Base-by-base conservation (phyloP, 1,140 invertebrate species). In the Mamestra configurata region DNA sequence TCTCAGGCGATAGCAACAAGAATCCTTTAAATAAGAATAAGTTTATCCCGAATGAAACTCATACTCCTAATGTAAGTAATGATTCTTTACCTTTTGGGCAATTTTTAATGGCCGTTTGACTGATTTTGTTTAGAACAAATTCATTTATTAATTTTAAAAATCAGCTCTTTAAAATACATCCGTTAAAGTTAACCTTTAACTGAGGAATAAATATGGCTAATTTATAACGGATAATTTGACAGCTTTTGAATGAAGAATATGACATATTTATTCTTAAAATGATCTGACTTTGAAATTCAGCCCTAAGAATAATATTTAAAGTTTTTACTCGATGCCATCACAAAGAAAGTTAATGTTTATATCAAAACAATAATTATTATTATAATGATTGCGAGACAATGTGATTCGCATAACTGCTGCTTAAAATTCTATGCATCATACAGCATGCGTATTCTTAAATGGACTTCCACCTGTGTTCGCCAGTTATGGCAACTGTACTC, bases 51-150 rank as follows among this genome's bases (percentile, higher is more conserved):
- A 92, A 95, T 40, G 96, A 96, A 85, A 96, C 95, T 66, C 96
- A 95, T 64, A 96, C 96, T 81, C 92, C 96, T 59, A 96, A 96
- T 93, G 96, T 96, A 93, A 96, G 96, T 95, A 75, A n/a, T n/a
- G n/a, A n/a, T n/a, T n/a, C n/a, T n/a, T n/a, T n/a, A n/a, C n/a
- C n/a, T n/a, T n/a, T n/a, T n/a, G n/a, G n/a, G n/a, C n/a, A n/a
- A n/a, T n/a, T n/a, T n/a, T n/a, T n/a, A n/a, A n/a, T n/a, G n/a
- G n/a, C n/a, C n/a, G n/a, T n/a, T n/a, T n/a, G n/a, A n/a, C n/a
- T n/a, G n/a, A n/a, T n/a, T n/a, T n/a, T n/a, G n/a, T n/a, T n/a
- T n/a, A n/a, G n/a, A n/a, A n/a, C n/a, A n/a, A n/a, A n/a, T n/a
- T n/a, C n/a, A n/a, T n/a, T n/a, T n/a, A n/a, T n/a, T n/a, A n/a